A percentile compares a stretch with the other conserved stretches of the same genome.
phyloP scores from a whole-genome alignment of 1,140 invertebrate species.

The Cyclargus thomasi region DNA sequence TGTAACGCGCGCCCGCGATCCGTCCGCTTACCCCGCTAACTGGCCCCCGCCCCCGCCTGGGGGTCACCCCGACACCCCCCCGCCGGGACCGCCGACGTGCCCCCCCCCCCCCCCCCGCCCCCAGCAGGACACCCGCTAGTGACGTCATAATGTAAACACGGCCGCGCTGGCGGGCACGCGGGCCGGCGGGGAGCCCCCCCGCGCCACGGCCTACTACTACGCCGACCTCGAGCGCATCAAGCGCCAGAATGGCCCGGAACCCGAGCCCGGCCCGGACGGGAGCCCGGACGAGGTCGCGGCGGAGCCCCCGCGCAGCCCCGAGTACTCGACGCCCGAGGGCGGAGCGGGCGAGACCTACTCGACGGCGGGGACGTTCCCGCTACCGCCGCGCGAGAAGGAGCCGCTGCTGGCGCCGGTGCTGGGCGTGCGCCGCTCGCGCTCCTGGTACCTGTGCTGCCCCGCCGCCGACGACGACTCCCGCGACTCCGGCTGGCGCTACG shows the following conservation, averaged over 20 bases:
- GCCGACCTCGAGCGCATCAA: constrained; percentile 63
- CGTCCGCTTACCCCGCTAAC: no score
- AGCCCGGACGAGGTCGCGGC: constrained; percentile 11
- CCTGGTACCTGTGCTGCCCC: constrained; percentile 71
- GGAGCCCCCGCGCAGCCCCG: constrained; percentile 31
- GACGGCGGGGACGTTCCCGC: constrained; percentile 68
- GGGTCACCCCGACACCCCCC: not conserved
- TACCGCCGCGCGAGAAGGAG: constrained; percentile 68
- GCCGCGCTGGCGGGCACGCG: constrained; percentile 39
- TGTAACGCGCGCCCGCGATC: no score
- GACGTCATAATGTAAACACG: constrained; percentile 9
- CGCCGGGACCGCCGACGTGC: not conserved
- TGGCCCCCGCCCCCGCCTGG: no score
- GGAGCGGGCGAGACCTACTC: constrained; percentile 64
- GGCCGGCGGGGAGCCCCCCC: constrained; percentile 48
- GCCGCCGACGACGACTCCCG: constrained; percentile 61
- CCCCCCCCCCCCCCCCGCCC: no score
- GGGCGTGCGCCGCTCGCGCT: constrained; percentile 57
- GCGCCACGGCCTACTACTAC: constrained; percentile 70
- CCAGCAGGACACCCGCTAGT: not conserved
- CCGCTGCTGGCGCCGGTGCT: constrained; percentile 45
- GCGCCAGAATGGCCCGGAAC: constrained; percentile 36
- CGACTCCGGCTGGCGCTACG: constrained; percentile 62
- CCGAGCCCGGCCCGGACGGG: constrained; percentile 19
- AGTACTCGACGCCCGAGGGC: constrained; percentile 46